These are phyloP conservation scores for Athalia circularis DNA, from an alignment of 2,888 invertebrate species.

Conservation along the genomic window DNA sequence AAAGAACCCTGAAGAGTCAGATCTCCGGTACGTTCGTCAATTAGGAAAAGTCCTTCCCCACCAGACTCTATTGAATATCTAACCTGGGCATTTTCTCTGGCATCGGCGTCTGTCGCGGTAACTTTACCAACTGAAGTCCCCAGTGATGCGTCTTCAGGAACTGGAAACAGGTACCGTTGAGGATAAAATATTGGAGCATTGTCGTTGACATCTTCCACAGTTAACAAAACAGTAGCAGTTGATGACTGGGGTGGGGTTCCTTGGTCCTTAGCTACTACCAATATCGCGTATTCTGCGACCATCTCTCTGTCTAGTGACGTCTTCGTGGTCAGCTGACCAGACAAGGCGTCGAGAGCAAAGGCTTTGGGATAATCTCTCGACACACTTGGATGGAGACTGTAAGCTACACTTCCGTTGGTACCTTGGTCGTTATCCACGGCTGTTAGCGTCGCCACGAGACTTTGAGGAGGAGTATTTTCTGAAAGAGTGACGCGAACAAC, in stretches of 20 bases:
- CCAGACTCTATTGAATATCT: constrained; percentile 87
- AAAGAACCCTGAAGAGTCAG: constrained; percentile 82
- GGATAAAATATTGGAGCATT: constrained; percentile 96
- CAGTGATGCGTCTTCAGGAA: constrained; percentile 81
- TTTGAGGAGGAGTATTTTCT: constrained; percentile 88
- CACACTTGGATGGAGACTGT: constrained; percentile 86
- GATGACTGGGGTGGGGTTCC: constrained; percentile 93
- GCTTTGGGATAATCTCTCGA: constrained; percentile 88
- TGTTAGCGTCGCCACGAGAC: constrained; percentile 88
- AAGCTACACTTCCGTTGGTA: constrained; percentile 93
- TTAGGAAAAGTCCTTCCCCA: constrained; percentile 86
- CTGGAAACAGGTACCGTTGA: constrained; percentile 86
- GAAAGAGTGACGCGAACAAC: constrained; percentile 85
- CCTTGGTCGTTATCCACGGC: constrained; percentile 95
- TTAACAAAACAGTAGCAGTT: constrained; percentile 89
- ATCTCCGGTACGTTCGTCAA: constrained; percentile 87
- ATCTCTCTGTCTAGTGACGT: constrained; percentile 88
- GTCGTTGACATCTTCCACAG: constrained; percentile 92
- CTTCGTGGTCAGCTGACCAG: constrained; percentile 89
- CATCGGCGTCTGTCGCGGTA: constrained; percentile 89
- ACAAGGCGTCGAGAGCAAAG: constrained; percentile 88
- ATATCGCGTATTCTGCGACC: constrained; percentile 85
- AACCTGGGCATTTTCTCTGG: constrained; percentile 90
- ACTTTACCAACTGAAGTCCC: constrained; percentile 84
- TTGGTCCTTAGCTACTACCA: constrained; percentile 93